Percentiles rank a stretch among this genome's conserved stretches.
Conservation (phyloP, 2,113 vertebrate species). For the Edolisoma coerulescens region DNA sequence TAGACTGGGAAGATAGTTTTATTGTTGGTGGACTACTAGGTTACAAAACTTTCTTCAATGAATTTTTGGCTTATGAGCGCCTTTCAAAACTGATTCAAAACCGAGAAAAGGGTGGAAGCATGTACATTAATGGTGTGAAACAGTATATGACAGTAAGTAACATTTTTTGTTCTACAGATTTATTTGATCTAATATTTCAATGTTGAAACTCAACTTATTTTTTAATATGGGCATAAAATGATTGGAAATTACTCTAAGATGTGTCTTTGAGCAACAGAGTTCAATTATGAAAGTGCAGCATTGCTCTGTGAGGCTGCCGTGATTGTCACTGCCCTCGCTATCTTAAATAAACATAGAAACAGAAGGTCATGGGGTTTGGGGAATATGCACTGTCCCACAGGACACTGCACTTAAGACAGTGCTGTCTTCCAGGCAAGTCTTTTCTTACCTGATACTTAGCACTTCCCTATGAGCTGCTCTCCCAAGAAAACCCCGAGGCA, state of each 20-base stretch:
- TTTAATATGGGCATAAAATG: background rate
- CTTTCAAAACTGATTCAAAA: constrained; percentile 76
- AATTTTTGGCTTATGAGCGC: constrained; percentile 86
- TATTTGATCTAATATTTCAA: background rate
- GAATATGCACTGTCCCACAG: background rate
- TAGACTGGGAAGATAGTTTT: constrained; percentile 89
- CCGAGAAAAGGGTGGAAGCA: constrained; percentile 71
- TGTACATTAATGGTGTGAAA: constrained; percentile 78
- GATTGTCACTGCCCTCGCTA: background rate
- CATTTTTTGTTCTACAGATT: background rate
- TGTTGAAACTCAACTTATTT: background rate
- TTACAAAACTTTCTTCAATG: constrained; percentile 88
- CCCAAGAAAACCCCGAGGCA: background rate
- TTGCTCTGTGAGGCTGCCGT: background rate
- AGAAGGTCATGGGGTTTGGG: background rate
- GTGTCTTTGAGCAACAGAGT: background rate
- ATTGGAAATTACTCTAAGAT: background rate
- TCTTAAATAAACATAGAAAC: background rate
- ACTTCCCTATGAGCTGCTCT: background rate
- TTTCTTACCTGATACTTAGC: background rate
- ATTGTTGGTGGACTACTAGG: constrained; percentile 84
- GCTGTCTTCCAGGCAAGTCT: background rate
- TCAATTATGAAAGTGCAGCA: background rate
- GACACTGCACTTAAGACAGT: background rate
- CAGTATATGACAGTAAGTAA: constrained; percentile 82